Evolutionary conservation across 2,888 invertebrate genomes (phyloP), one percentile per base, ranked within the genome.

Genomic region (Gymnoscelis rufifasciata): DNA sequence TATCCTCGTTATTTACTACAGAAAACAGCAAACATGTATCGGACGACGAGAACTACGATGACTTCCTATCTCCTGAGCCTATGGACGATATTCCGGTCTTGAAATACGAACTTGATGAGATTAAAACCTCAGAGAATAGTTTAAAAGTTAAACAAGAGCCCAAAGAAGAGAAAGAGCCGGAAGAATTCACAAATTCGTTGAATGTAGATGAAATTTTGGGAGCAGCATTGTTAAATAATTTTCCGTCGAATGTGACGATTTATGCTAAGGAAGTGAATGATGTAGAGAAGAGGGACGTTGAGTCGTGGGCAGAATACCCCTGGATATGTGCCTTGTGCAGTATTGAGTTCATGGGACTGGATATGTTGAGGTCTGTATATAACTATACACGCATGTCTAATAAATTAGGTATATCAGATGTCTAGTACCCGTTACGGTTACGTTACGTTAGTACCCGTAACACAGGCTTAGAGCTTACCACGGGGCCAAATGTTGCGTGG

Each of bases 251-350:
- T 24, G 59, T 78, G 3, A 73, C 72, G 0, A 71, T 86, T 27
- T 83, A 78, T 33, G 81, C 75, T 10, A 82, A 82, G 55, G 82
- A 84, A 36, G 57, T 82, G 3, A 62, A 67, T 0, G 70, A 74
- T 47, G 52, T 70, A 2, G 63, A 55, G 23, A 78, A 75, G 43
- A 77, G 67, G 45, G 52, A 56, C 6, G 61, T 78, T 1, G 64
- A 62, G 7, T 60, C 67, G 0, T 88, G 87, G 87, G 74, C 74
- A 6, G 76, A 81, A n/a, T 87, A 86, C 36, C 81, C 80, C 0
- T 88, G 88, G 88, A 55, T 83, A 0, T 88, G 88, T 52, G 64
- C 69, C 0, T 71, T 72, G 15, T 88, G 88, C 56, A 76, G 80
- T 36, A 79, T 81, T 4, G 84, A 84, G 52, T 87, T 84, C 53